A percentile compares a stretch with the other conserved stretches of the same genome.
Evolutionary conservation across 2,797 vertebrate genomes (phyloP).

Genomic region (Dipus sagitta): DNA sequence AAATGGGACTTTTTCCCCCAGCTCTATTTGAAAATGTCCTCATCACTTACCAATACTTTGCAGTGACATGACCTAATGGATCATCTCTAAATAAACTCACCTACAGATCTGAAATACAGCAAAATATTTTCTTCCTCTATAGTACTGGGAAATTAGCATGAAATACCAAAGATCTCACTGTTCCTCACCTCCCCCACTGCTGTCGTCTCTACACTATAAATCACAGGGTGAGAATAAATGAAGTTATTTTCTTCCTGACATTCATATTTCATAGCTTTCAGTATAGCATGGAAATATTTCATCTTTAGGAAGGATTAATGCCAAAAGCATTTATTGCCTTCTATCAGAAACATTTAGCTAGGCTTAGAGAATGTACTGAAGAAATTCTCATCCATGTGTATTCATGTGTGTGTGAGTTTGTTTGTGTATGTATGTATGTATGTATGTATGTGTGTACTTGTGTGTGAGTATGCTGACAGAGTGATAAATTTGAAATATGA

Average conservation of each 20-base stretch:
- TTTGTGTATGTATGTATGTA: neutral
- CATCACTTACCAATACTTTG: constrained; percentile 64
- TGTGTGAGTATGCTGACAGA: no score
- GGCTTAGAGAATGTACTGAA: constrained; percentile 38
- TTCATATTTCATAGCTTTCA: constrained; percentile 75
- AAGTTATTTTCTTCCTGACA: constrained; percentile 68
- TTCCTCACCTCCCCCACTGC: constrained; percentile 34
- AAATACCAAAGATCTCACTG: neutral
- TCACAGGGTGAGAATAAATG: constrained; percentile 55
- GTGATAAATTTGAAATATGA: constrained; percentile 22
- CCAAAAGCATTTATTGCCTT: constrained; percentile 70
- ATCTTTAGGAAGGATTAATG: constrained; percentile 70
- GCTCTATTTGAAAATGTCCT: constrained; percentile 61
- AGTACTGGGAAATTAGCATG: constrained; percentile 48
- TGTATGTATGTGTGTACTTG: no score
- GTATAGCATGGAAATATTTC: constrained; percentile 69
- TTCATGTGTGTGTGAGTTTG: neutral
- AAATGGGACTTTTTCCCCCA: neutral
- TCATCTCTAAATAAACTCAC: constrained; percentile 79
- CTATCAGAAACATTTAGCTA: constrained; percentile 73
- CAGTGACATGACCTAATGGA: constrained; percentile 74
- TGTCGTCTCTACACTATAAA: constrained; percentile 58
- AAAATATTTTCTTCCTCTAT: constrained; percentile 49
- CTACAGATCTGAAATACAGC: constrained; percentile 55
- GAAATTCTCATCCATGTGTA: neutral